Base-by-base conservation (phyloP, 2,113 vertebrate species). In the Rattus rattus region DNA sequence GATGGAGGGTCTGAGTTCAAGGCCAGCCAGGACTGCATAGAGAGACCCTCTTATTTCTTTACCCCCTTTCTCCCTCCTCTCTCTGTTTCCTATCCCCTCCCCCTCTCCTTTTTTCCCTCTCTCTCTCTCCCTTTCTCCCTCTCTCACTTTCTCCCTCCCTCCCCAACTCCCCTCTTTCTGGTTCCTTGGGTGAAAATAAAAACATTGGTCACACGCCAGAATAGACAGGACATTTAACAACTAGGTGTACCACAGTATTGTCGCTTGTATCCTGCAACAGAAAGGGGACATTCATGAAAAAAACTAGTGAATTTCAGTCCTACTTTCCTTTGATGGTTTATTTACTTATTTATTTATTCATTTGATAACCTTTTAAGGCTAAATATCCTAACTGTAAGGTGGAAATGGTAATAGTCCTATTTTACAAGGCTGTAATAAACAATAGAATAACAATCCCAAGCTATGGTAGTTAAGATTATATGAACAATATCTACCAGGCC, bases 341-440 rank as follows among this genome's bases (percentile, higher is more conserved):
- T 69, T 69, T 6, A 69, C 5, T 33, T 20, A 69, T 8, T 72
- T 36, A 73, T 73, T 73, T 33, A 39, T 73, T 73, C 43, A 30
- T 87, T 67, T 24, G 43, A 56, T 63, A 56, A 33, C 61, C 56
- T 87, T 87, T 92, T 88, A 87, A 90, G 73, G 77, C 16, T 72
- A 92, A 94, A 26, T 33, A 91, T 83, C 79, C 93, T 89, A 75
- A 88, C 49, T 87, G 5, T 79, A 94, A 94, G n/a, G 56, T 88
- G 43, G 54, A 39, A 39, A 89, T 92, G 76, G 75, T 56, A 79
- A 88, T 91, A 61, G 16, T 7, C 30, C 56, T n/a, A 88, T 30
- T 70, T 96, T 75, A 28, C 13, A 92, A 92, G 20, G 0, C 30
- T 83, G 28, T 83, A 84, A 10, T 65, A 67, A 86, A 49, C 28